These are phyloP conservation scores for Cavia porcellus DNA, from an alignment of 2,113 vertebrate species.

Conservation along the genomic window DNA sequence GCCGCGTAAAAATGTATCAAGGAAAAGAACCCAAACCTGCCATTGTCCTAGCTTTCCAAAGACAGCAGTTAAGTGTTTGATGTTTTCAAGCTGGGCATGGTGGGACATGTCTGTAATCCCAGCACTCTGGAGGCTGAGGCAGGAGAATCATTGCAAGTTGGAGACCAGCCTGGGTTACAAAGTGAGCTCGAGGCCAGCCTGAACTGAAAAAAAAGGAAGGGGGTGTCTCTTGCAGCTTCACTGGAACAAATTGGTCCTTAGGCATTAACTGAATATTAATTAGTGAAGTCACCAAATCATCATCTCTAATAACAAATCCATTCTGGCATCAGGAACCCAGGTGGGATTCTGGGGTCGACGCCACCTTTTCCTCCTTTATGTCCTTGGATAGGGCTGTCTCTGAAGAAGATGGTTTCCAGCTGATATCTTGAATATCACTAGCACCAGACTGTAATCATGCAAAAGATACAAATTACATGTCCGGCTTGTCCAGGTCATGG, in stretches of 20 bases:
- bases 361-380: background rate
- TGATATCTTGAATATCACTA: background rate
- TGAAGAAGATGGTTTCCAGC: background rate
- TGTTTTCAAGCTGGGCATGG: too few species aligned
- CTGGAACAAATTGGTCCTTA: background rate
- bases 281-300: background rate
- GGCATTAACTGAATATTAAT: background rate
- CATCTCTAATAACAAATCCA: background rate
- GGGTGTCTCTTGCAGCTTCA: background rate
- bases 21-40: background rate
- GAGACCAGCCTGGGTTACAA: too few species aligned
- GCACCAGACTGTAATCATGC: background rate
- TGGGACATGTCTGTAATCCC: too few species aligned
- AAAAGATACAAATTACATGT: background rate
- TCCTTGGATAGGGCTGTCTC: too few species aligned
- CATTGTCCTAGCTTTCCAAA: background rate
- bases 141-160: too few species aligned
- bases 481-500: background rate
- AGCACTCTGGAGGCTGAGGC: too few species aligned
- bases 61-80: constrained; percentile 88
- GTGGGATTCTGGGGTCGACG: background rate
- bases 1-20: fast-evolving
- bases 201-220: background rate
- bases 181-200: too few species aligned
- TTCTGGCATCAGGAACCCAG: background rate